A percentile compares a stretch with the other conserved stretches of the same genome.
Conservation (phyloP, 2,888 invertebrate genomes). For the Pyrocoelia pectoralis region DNA sequence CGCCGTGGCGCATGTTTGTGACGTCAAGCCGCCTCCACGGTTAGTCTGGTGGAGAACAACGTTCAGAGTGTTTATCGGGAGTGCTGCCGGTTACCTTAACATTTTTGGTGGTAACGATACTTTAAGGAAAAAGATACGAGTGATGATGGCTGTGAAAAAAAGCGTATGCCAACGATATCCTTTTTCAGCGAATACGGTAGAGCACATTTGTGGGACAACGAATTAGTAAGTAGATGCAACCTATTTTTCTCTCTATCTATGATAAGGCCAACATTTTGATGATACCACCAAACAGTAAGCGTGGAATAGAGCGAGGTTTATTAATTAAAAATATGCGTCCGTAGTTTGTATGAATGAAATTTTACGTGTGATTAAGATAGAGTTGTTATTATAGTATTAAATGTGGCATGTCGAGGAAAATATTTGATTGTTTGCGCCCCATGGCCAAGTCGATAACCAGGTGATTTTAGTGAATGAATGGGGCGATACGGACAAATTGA, state of each 20-base stretch:
- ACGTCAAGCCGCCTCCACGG: constrained; percentile 58
- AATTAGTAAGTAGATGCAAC: constrained; percentile 33
- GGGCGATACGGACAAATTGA: constrained; percentile 43
- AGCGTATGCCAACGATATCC: constrained; percentile 33
- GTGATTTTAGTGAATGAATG: constrained; percentile 52
- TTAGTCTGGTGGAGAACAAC: constrained; percentile 54
- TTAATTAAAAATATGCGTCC: neutral
- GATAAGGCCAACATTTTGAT: neutral
- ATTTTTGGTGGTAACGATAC: constrained; percentile 31
- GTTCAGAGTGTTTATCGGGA: constrained; percentile 50
- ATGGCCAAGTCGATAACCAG: constrained; percentile 33
- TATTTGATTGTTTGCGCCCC: constrained; percentile 28
- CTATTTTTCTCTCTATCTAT: constrained; percentile 4
- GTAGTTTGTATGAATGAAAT: no score
- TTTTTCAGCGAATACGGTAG: constrained; percentile 21
- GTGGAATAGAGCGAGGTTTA: neutral
- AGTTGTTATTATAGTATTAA: neutral
- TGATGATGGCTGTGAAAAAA: constrained; percentile 53
- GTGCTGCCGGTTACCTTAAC: constrained; percentile 45
- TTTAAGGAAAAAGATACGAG: constrained; percentile 30
- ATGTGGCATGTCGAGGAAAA: constrained; percentile 10
- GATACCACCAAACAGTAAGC: no score
- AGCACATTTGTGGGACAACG: constrained; percentile 33
- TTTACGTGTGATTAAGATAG: neutral
- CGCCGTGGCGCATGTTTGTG: constrained; percentile 47